A percentile compares a stretch with the other conserved stretches of the same genome.
These are phyloP conservation scores for Hirundo rustica DNA, from an alignment of 2,797 vertebrate genomes.

Conservation along the genomic window DNA sequence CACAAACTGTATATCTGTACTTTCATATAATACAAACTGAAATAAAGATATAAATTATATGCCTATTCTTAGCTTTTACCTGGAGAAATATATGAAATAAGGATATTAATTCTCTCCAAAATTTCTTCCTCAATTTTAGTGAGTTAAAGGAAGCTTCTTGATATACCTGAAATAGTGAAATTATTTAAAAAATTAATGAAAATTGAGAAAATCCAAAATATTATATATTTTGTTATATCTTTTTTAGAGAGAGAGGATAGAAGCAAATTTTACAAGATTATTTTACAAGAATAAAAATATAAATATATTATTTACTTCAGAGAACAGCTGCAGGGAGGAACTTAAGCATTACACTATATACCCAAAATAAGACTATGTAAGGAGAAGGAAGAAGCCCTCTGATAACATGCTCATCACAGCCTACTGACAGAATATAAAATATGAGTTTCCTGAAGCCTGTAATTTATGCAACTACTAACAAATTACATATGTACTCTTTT, in stretches of 20 bases:
- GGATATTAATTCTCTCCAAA: background rate
- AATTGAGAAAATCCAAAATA: background rate
- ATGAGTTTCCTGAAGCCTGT: constrained; percentile 20
- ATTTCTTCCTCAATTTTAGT: background rate
- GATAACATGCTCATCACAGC: constrained; percentile 1
- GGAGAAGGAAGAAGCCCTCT: background rate
- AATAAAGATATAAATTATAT: background rate
- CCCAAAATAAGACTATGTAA: background rate
- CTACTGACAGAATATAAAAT: background rate
- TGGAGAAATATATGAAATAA: background rate
- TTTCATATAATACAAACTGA: background rate
- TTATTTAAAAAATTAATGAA: background rate
- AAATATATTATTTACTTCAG: constrained; percentile 2
- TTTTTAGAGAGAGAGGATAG: background rate
- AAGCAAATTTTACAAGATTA: background rate
- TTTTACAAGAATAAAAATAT: constrained; percentile 19
- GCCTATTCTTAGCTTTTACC: background rate
- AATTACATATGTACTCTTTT: background rate
- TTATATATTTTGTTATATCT: background rate
- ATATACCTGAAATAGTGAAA: background rate
- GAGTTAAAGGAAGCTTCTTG: background rate
- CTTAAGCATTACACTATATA: background rate
- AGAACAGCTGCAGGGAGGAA: background rate
- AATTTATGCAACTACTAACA: constrained; percentile 33
- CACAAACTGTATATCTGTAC: background rate